A percentile compares a stretch with the other conserved stretches of the same genome.
Conservation (phyloP, 1,140 invertebrate species). For the Pectinophora gossypiella region DNA sequence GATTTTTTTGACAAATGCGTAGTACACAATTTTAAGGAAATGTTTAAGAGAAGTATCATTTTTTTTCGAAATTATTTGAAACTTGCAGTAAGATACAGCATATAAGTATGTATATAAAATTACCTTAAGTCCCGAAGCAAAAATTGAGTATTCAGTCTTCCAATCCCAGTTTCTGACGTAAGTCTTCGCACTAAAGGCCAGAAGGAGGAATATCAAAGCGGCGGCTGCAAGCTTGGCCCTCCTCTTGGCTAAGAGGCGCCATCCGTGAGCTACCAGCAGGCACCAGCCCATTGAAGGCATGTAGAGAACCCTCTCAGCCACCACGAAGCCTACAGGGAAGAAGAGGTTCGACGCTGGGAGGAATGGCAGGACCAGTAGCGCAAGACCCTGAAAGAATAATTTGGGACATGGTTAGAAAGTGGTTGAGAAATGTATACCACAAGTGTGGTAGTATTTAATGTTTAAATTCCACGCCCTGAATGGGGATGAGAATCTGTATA, state of each 20-base stretch:
- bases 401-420: too few species aligned
- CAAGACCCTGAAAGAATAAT: constrained; percentile 81
- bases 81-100: too few species aligned
- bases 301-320: constrained; percentile 96
- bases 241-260: constrained; percentile 71
- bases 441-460: too few species aligned
- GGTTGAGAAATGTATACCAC: too few species aligned
- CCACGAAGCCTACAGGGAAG: constrained; percentile 97
- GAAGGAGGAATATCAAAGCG: constrained; percentile 77
- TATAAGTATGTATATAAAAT: too few species aligned
- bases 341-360: constrained; percentile 97
- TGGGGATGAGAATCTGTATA: too few species aligned
- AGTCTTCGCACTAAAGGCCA: constrained; percentile 89
- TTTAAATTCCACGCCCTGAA: too few species aligned
- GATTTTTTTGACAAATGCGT: too few species aligned
- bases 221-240: constrained; percentile 79
- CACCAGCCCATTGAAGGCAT: constrained; percentile 99
- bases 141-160: constrained; percentile 94
- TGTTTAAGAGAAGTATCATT: too few species aligned
- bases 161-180: constrained; percentile 93
- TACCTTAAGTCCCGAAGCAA: constrained; percentile 89
- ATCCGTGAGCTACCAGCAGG: constrained; percentile 91
- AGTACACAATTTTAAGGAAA: too few species aligned
- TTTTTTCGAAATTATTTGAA: too few species aligned
- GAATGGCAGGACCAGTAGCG: constrained; percentile 93